Conservation (phyloP, 2,113 vertebrate species). For the Eidolon helvum region DNA sequence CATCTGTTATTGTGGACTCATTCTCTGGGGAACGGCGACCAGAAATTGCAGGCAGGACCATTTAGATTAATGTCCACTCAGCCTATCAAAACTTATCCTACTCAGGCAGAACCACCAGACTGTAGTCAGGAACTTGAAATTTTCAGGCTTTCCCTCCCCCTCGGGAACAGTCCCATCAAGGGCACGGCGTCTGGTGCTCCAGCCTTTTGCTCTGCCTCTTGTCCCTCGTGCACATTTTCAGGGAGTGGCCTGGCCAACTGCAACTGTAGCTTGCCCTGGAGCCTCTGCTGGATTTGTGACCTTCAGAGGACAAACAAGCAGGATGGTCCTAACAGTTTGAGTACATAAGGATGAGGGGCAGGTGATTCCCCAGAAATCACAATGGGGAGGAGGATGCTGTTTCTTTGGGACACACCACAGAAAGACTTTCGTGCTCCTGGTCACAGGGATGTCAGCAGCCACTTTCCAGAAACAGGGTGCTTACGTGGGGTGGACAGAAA, state of each 20-base stretch:
- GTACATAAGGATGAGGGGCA: fast-evolving
- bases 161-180: neutral
- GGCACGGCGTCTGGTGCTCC: too few relatives aligned
- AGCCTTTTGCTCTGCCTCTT: neutral
- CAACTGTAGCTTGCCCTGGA: neutral
- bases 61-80: too few relatives aligned
- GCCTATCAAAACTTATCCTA: neutral
- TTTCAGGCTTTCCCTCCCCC: neutral
- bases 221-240: too few relatives aligned
- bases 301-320: too few relatives aligned
- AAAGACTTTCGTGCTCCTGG: neutral
- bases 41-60: fast-evolving
- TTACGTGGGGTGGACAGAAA: neutral
- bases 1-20: fast-evolving
- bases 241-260: neutral
- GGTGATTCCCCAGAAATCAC: neutral
- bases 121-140: neutral
- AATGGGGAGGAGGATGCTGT: neutral
- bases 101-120: neutral
- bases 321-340: neutral
- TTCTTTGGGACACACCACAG: neutral
- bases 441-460: neutral
- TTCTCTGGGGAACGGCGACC: fast-evolving
- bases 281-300: neutral
- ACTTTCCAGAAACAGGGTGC: neutral